These are phyloP conservation scores for Sesamia nonagrioides DNA, from an alignment of 1,140 invertebrate genomes.

Conservation along the genomic window DNA sequence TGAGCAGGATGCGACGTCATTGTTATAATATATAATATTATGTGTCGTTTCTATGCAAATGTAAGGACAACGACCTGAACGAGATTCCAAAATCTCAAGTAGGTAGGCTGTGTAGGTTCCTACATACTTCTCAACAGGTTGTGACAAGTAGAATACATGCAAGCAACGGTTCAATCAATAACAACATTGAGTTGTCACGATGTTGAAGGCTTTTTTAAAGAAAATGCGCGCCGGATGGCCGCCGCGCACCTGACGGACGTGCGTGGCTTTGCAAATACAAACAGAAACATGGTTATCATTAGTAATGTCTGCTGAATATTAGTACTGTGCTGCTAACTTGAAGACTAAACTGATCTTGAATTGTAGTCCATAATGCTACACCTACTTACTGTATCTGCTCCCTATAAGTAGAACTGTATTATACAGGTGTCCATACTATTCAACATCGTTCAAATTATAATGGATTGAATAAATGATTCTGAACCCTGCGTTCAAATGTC, in stretches of 20 bases:
- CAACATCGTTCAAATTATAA: no score
- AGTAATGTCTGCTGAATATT: constrained; percentile 30
- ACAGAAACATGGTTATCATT: constrained; percentile 59
- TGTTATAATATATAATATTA: constrained; percentile 52
- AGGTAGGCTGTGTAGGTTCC: neutral
- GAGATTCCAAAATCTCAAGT: constrained; percentile 29
- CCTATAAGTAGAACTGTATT: no score
- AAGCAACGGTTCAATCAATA: constrained; percentile 48
- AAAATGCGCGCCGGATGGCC: constrained; percentile 64
- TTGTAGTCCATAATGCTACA: constrained; percentile 3
- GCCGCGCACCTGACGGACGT: constrained; percentile 65
- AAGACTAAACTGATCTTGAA: neutral
- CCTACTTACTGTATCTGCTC: no score
- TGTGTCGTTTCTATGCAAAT: constrained; percentile 50
- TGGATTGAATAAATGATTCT: no score
- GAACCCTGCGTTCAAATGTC: no score
- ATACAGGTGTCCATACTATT: no score
- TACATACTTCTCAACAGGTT: neutral
- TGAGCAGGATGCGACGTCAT: constrained; percentile 58
- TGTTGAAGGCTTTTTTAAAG: constrained; percentile 46
- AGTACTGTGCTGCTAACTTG: neutral
- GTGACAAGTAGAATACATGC: constrained; percentile 28
- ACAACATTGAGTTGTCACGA: constrained; percentile 46
- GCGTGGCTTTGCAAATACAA: constrained; percentile 68
- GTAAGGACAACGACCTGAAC: constrained; percentile 34